Evolutionary conservation across 2,797 vertebrate species (phyloP).

Genomic region (Malurus splendens): DNA sequence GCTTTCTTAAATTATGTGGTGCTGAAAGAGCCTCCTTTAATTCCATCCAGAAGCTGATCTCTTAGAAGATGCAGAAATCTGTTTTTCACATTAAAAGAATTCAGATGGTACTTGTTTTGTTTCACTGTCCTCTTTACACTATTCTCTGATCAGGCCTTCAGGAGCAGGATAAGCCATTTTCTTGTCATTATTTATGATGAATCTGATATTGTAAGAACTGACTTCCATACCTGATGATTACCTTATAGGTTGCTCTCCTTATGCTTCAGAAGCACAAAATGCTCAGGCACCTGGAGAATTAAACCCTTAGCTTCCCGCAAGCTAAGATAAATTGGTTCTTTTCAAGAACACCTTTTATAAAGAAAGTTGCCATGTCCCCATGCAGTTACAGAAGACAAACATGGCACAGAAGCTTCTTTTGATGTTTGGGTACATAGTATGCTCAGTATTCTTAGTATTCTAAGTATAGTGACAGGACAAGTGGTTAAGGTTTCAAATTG

Average conservation of each 20-base stretch:
- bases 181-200: background rate
- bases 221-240: background rate
- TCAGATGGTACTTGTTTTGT: background rate
- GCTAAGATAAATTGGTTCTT: background rate
- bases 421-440: background rate
- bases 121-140: background rate
- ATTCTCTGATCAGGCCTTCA: background rate
- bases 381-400: background rate
- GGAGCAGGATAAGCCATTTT: background rate
- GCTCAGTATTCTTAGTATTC: background rate
- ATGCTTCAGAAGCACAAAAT: background rate
- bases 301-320: background rate
- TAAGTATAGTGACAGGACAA: background rate
- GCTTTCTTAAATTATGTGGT: background rate
- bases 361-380: background rate
- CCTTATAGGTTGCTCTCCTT: background rate
- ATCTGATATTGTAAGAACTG: background rate
- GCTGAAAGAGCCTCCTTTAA: background rate
- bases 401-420: background rate
- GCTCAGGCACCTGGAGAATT: background rate
- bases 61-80: background rate
- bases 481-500: background rate
- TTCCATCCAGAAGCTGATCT: background rate
- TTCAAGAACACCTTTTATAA: background rate
- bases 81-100: background rate